Evolutionary conservation across 2,797 vertebrate species (phyloP).

Genomic region (Caiman crocodilus): DNA sequence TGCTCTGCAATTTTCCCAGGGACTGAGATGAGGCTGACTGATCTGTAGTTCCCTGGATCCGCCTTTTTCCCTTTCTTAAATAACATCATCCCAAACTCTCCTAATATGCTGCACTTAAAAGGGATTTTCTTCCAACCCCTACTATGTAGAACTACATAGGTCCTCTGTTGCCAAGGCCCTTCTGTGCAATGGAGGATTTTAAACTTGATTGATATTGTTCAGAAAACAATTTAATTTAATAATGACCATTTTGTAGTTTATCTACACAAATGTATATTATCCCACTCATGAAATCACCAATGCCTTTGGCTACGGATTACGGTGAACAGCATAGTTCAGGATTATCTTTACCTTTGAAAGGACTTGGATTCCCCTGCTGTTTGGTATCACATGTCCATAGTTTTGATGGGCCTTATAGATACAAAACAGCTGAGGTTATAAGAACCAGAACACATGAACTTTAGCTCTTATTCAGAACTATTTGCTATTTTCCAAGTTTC

Average conservation of each 20-base stretch:
- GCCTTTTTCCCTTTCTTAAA: too few relatives aligned
- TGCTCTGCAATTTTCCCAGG: too few relatives aligned
- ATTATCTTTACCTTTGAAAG: not conserved
- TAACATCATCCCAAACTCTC: not conserved
- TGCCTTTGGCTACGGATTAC: not conserved
- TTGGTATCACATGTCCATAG: not conserved
- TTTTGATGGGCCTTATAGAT: not conserved
- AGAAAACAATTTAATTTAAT: not conserved
- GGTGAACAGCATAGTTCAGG: not conserved
- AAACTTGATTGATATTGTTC: not conserved
- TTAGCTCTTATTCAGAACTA: not conserved
- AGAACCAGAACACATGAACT: not conserved
- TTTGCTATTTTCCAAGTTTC: not conserved
- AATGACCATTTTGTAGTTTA: not conserved
- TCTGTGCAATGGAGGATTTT: not conserved
- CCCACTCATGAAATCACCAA: not conserved
- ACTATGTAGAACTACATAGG: not conserved
- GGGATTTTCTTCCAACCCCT: not conserved
- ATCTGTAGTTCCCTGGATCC: too few relatives aligned
- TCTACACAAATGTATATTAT: not conserved
- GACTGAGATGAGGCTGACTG: too few relatives aligned
- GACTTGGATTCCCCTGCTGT: not conserved
- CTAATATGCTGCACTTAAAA: not conserved
- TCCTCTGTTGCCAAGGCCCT: not conserved
- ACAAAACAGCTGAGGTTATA: not conserved